These are phyloP conservation scores for Creontiades dilutus DNA, from an alignment of 2,888 invertebrate genomes.

Conservation along the genomic window DNA sequence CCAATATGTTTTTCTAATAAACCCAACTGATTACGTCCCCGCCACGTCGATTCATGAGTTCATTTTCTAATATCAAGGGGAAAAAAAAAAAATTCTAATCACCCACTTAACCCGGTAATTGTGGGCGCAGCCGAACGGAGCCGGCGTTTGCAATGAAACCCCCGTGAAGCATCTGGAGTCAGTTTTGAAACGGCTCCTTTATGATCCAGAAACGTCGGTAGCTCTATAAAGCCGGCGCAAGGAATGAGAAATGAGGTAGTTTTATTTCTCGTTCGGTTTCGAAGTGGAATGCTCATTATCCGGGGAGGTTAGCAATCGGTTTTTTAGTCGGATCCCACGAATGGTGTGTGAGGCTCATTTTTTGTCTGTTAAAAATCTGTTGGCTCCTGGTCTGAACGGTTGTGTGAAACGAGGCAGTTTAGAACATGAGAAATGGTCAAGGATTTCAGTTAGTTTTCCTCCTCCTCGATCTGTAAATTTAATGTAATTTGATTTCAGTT, in stretches of 20 bases:
- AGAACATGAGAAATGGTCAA: neutral
- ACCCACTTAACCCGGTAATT: neutral
- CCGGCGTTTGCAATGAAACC: neutral
- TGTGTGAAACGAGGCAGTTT: neutral
- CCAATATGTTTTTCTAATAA: too few relatives aligned
- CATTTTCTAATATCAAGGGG: too few relatives aligned
- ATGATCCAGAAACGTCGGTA: neutral
- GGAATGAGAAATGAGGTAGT: slow-evolving; percentile 1
- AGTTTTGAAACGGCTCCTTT: neutral
- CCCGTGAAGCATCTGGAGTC: neutral
- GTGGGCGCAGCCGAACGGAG: neutral
- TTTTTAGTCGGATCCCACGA: neutral
- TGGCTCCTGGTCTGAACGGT: neutral
- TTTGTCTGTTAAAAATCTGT: neutral
- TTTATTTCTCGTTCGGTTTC: neutral
- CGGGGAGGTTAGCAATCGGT: neutral
- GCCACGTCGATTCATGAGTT: too few relatives aligned
- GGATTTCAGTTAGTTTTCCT: neutral
- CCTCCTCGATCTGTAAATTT: too few relatives aligned
- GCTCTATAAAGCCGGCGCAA: neutral
- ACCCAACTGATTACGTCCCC: too few relatives aligned
- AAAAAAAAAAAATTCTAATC: neutral
- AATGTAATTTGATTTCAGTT: too few relatives aligned
- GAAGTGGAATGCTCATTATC: neutral
- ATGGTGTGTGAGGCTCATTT: neutral